Base-by-base conservation (phyloP, 2,113 vertebrate species). In the Bufo gargarizans region DNA sequence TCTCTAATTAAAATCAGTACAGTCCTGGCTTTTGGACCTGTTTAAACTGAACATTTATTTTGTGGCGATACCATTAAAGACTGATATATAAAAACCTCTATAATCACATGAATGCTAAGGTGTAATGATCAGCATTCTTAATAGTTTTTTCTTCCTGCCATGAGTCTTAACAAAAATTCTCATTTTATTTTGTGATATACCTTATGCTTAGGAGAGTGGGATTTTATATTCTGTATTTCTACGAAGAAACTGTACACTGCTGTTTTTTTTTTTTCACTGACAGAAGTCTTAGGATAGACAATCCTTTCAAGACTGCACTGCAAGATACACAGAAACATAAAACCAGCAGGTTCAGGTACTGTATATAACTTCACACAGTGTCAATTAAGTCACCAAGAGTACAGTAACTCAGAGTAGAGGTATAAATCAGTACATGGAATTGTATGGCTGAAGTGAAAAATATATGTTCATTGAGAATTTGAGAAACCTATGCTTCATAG, bases 351-450 rank as follows among this genome's bases (percentile, higher is more conserved):
- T 86, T 65, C 77, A 77, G 77, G 47, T 67, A 33, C 33, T 33
- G 33, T 33, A 69, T 86, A 79, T 43, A 79, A 79, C 74, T 79
- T 22, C 85, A 56, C 49, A 50, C 59, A 12, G 61, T 79, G 85
- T 79, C 76, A 86, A 45, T 76, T 61, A 86, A 67, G 77, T 79
- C 85, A 86, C 61, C 77, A 79, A 14, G 85, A 79, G 56, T 43
- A 55, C 63, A 86, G n/a, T 59, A 61, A 43, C n/a, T 43, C 55
- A 33, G 77, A 80, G 53, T 16, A 80, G 77, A n/a, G 13, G 17
- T 22, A 59, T 80, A 80, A 80, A 80, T 80, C 77, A 58, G 53
- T 58, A 56, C 13, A 33, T 6, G 6, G 33, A 33, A 33, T 43
- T 56, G 11, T 80, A 58, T 43, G 49, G 13, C 53, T 14, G 55